phyloP scores from a whole-genome alignment of 1,140 invertebrate genomes.

The Neodiprion fabricii region DNA sequence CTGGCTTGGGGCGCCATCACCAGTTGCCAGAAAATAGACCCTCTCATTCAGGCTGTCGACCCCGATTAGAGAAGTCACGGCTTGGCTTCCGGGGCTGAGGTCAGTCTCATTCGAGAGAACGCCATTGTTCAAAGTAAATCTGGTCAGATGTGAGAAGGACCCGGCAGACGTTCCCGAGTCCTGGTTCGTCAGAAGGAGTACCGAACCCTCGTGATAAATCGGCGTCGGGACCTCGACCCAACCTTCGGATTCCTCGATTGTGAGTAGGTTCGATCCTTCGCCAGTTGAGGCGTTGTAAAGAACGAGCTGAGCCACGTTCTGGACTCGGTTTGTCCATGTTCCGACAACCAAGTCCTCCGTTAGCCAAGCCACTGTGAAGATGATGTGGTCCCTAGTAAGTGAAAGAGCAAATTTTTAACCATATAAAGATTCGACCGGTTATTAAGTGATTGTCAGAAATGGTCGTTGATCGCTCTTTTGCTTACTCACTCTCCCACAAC shows the following conservation, averaged over 20 bases:
- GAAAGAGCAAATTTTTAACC: slow-evolving; percentile 24
- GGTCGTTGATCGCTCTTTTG: slow-evolving; percentile 26
- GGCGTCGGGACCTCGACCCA: slow-evolving; percentile 39
- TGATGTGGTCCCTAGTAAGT: slow-evolving; percentile 67
- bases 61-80: slow-evolving; percentile 59
- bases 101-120: slow-evolving; percentile 53
- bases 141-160: slow-evolving; percentile 55
- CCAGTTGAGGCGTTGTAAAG: slow-evolving; percentile 54
- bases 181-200: slow-evolving; percentile 52
- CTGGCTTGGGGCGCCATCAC: slow-evolving; percentile 53
- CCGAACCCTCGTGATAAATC: slow-evolving; percentile 21
- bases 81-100: slow-evolving; percentile 55
- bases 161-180: slow-evolving; percentile 49
- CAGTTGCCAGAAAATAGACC: slow-evolving; percentile 62
- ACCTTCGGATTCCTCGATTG: slow-evolving; percentile 32
- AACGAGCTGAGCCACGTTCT: slow-evolving; percentile 69
- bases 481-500: slow-evolving; percentile 44
- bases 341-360: slow-evolving; percentile 69
- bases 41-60: slow-evolving; percentile 49
- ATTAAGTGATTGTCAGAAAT: not conserved
- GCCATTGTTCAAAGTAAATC: slow-evolving; percentile 43
- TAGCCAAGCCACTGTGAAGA: slow-evolving; percentile 79
- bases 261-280: slow-evolving; percentile 27
- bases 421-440: no score
- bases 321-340: slow-evolving; percentile 85